These are phyloP conservation scores for Drosophila kambysellisi DNA, from an alignment of 2,888 invertebrate species.

Conservation along the genomic window DNA sequence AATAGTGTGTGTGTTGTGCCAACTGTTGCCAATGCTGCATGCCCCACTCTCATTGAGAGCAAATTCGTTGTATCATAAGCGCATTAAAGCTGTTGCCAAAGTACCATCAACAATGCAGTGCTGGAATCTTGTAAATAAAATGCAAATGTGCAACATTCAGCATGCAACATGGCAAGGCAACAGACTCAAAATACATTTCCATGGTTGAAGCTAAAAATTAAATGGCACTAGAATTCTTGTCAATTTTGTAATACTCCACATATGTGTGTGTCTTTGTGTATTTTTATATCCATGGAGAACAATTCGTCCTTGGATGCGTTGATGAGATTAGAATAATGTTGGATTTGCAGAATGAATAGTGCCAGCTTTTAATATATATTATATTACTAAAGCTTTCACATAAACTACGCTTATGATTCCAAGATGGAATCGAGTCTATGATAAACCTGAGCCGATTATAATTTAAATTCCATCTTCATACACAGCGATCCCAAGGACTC, in stretches of 20 bases:
- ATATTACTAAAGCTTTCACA: not conserved
- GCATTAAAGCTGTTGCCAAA: constrained; percentile 55
- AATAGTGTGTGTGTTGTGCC: constrained; percentile 35
- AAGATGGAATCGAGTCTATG: not conserved
- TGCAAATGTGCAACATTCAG: constrained; percentile 57
- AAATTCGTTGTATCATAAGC: constrained; percentile 56
- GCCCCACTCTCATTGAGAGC: constrained; percentile 19
- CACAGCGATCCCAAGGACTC: constrained; percentile 82
- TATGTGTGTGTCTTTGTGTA: not conserved
- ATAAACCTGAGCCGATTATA: not conserved
- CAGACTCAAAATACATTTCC: constrained; percentile 13
- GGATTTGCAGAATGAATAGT: constrained; percentile 28
- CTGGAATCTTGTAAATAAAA: constrained; percentile 61
- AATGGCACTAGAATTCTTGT: constrained; percentile 40
- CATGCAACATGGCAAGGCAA: constrained; percentile 27
- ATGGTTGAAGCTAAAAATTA: constrained; percentile 23
- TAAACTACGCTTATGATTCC: not conserved
- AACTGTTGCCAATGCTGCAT: constrained; percentile 54
- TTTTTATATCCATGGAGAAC: constrained; percentile 11
- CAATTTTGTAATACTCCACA: constrained; percentile 48
- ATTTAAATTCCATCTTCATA: not conserved
- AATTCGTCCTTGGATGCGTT: constrained; percentile 25
- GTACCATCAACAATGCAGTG: constrained; percentile 39
- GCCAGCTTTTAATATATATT: constrained; percentile 24
- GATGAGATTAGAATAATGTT: constrained; percentile 47